These are phyloP conservation scores for Drosophila mojavensis DNA, from an alignment of 1,140 invertebrate species.

Conservation along the genomic window DNA sequence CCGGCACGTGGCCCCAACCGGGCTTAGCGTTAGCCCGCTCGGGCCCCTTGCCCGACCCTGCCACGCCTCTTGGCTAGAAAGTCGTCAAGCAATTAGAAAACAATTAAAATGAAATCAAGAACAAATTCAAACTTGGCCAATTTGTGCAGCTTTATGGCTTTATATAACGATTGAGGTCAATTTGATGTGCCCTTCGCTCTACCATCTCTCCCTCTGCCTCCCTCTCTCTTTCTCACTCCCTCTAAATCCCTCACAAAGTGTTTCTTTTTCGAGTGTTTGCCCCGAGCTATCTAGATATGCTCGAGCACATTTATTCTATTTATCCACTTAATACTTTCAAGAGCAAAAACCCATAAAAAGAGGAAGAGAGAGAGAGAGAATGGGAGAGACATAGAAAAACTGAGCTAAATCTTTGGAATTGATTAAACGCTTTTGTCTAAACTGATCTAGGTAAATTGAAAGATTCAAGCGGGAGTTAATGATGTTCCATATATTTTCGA, in stretches of 20 bases:
- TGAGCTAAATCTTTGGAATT: conserved; percentile 1
- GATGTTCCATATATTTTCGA: background rate
- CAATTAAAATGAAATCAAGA: conserved; percentile 72
- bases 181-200: background rate
- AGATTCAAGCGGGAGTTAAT: background rate
- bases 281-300: background rate
- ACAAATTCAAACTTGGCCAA: conserved; percentile 17
- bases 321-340: conserved; percentile 1
- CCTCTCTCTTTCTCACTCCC: background rate
- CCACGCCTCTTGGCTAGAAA: conserved; percentile 35
- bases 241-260: no score
- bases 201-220: background rate
- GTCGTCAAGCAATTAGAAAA: conserved; percentile 69
- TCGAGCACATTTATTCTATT: background rate
- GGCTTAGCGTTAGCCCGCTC: conserved; percentile 3
- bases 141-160: conserved; percentile 2
- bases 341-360: background rate
- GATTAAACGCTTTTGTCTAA: background rate
- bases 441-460: background rate
- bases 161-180: conserved; percentile 51
- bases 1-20: conserved; percentile 33
- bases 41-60: background rate
- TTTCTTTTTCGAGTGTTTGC: background rate
- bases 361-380: background rate
- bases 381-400: background rate